A percentile compares a stretch with the other conserved stretches of the same genome.
These are phyloP conservation scores for Rafetus swinhoei DNA, from an alignment of 2,113 vertebrate genomes.

Conservation along the genomic window DNA sequence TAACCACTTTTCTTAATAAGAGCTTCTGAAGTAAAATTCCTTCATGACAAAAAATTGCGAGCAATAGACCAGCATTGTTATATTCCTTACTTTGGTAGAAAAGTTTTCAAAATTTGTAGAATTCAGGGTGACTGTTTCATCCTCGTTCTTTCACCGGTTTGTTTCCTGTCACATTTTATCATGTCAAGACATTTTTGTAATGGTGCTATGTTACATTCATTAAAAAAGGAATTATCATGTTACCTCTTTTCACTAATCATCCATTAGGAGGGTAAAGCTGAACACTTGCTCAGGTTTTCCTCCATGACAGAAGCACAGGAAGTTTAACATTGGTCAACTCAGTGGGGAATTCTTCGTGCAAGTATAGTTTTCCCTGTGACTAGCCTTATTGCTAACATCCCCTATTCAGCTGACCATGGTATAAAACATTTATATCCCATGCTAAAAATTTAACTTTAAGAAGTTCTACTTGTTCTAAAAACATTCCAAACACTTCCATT, in stretches of 20 bases:
- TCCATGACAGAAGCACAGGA: background rate
- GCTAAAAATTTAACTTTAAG: background rate
- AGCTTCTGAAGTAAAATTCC: background rate
- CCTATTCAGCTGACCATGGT: background rate
- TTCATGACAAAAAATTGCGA: background rate
- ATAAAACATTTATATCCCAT: slow-evolving; percentile 43
- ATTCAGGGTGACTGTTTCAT: background rate
- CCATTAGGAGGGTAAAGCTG: background rate
- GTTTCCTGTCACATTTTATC: background rate
- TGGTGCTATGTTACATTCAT: background rate
- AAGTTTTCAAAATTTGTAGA: background rate
- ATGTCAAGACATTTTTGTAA: background rate
- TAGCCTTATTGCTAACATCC: slow-evolving; percentile 51
- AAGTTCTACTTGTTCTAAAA: slow-evolving; percentile 46
- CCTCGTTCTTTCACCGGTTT: background rate
- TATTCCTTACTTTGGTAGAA: background rate
- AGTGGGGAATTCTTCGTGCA: slow-evolving; percentile 20
- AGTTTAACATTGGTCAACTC: background rate
- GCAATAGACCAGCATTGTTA: background rate
- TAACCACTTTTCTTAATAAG: background rate
- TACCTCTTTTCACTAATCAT: background rate
- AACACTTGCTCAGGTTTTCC: background rate
- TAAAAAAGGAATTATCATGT: background rate
- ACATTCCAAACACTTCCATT: slow-evolving; percentile 60
- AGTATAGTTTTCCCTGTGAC: slow-evolving; percentile 33